phyloP scores from a whole-genome alignment of 2,797 vertebrate species.

The Poecile montanus region DNA sequence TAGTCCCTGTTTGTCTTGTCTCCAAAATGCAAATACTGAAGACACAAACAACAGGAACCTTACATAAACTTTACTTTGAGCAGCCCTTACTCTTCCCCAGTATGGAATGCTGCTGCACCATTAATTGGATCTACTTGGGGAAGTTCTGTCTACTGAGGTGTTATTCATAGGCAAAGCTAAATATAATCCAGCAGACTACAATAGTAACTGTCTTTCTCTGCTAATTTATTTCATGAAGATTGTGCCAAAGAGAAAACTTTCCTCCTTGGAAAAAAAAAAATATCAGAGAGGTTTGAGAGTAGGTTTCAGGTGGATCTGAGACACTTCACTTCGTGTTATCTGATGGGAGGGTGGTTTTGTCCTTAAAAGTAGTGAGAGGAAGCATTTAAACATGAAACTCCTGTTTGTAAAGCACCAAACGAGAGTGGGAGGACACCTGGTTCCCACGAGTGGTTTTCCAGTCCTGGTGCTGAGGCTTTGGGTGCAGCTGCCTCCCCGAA shows the following conservation, averaged over 20 bases:
- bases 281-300: not conserved
- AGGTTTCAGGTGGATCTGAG: not conserved
- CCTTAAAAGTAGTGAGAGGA: not conserved
- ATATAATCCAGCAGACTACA: conserved; percentile 41
- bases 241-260: conserved; percentile 10
- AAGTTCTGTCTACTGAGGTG: conserved; percentile 33
- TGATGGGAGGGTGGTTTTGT: not conserved
- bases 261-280: not conserved
- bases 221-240: conserved; percentile 23
- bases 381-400: not conserved
- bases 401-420: not conserved
- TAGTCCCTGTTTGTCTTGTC: not conserved
- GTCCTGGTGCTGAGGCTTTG: not conserved
- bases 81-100: not conserved
- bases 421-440: not conserved
- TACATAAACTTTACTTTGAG: not conserved
- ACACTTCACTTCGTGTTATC: not conserved
- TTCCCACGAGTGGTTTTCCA: not conserved
- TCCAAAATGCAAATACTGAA: conserved; percentile 15
- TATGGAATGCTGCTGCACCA: not conserved
- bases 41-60: not conserved
- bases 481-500: not conserved
- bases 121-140: conserved; percentile 37
- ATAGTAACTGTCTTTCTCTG: conserved; percentile 18
- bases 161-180: conserved; percentile 55